phyloP scores from a whole-genome alignment of 2,888 invertebrate genomes.

The Stenurella melanura region DNA sequence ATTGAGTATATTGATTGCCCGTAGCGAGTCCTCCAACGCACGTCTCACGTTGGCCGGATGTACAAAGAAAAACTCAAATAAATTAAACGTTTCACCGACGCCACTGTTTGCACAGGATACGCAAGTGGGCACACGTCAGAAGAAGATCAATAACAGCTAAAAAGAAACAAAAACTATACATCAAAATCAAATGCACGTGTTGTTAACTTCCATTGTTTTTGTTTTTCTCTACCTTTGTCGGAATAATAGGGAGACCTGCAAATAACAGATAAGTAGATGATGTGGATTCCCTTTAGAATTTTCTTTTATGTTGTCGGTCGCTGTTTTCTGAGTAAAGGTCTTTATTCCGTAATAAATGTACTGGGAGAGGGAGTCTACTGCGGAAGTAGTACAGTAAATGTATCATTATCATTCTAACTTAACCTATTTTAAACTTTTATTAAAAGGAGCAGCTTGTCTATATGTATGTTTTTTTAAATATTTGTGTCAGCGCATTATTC shows the following conservation, averaged over 20 bases:
- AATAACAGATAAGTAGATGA: conserved; percentile 48
- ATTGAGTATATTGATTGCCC: background rate
- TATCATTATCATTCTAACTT: too few species aligned
- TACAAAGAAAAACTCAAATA: background rate
- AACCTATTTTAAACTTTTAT: too few species aligned
- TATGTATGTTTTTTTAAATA: too few species aligned
- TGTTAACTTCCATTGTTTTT: conserved; percentile 31
- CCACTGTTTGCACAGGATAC: conserved; percentile 17
- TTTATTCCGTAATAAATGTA: conserved; percentile 4
- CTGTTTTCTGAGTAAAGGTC: background rate
- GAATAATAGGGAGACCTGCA: conserved; percentile 42
- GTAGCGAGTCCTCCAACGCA: background rate
- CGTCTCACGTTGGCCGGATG: background rate
- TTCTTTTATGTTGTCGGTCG: conserved; percentile 28
- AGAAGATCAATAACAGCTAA: conserved; percentile 27
- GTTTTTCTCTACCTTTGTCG: conserved; percentile 43
- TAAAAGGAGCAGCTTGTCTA: too few species aligned
- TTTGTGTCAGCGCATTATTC: too few species aligned
- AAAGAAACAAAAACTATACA: conserved; percentile 40
- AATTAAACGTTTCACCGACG: conserved; percentile 14
- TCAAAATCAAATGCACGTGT: conserved; percentile 38
- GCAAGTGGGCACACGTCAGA: conserved; percentile 27
- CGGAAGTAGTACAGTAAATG: too few species aligned
- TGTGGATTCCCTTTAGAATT: conserved; percentile 43
- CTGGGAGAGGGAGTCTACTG: background rate